Percentiles rank a stretch among this genome's conserved stretches.
Conservation (phyloP, 2,888 invertebrate species). For the Zygogramma bicolorata region DNA sequence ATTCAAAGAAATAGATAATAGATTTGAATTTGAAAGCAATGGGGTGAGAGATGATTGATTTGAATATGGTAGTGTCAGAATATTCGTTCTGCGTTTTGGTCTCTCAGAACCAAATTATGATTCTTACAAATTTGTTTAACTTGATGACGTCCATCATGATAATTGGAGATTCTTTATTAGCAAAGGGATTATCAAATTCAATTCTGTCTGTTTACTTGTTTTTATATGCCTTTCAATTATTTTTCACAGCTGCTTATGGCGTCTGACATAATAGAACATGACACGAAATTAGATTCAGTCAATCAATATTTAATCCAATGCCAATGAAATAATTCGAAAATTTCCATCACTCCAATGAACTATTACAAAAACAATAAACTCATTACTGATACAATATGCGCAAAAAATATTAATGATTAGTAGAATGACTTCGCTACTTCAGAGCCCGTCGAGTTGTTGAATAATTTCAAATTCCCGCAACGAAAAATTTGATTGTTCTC, state of each 20-base stretch:
- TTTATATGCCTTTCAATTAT: background rate
- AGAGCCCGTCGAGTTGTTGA: conserved; percentile 3
- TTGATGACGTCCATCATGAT: no score
- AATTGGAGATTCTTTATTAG: no score
- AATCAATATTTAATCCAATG: background rate
- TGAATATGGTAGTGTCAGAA: no score
- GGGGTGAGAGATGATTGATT: no score
- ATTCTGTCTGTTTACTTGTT: background rate
- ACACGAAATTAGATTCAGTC: background rate
- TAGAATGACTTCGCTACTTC: conserved; percentile 11
- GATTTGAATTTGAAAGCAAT: no score
- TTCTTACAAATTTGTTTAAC: no score
- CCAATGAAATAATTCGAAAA: background rate
- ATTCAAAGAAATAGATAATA: no score
- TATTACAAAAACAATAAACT: conserved; percentile 11
- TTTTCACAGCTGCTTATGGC: background rate
- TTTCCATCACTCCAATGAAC: background rate
- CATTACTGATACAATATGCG: background rate
- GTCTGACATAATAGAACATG: background rate
- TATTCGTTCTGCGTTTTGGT: no score
- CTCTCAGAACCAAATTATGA: no score
- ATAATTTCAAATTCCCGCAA: conserved; percentile 9
- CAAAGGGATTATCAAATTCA: background rate
- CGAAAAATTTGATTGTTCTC: conserved; percentile 19
- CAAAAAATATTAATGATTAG: conserved; percentile 3